Base-by-base conservation (phyloP, 2,888 invertebrate genomes). In the Neoscelio sp. region DNA sequence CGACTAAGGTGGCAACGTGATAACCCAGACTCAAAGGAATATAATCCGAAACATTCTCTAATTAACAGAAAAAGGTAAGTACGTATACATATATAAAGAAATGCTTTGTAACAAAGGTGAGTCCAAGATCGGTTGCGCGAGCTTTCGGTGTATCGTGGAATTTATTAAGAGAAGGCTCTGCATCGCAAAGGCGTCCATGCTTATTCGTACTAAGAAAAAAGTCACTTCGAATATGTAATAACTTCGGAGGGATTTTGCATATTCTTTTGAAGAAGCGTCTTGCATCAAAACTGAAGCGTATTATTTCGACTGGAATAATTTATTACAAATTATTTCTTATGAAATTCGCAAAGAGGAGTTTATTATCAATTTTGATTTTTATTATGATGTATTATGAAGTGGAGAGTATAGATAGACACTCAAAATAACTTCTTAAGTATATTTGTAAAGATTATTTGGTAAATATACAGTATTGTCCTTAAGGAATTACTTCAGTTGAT, bases 201-300 rank as follows among this genome's bases (percentile, higher is more conserved):
- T 65, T 58, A 54, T 68, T 54, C 18, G 26, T n/a, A 20, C 15
- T 76, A 70, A 50, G 64, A 65, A 65, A 71, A 58, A 77, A 68
- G 40, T 15, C 46, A 56, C 58, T 58, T 65, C 38, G 77, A 77
- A 77, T 77, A 58, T 77, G 77, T 77, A 77, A 77, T 54, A 65
- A 65, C 54, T 42, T 10, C 18, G 50, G 48, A 2, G 44, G 10
- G 58, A 44, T 71, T 71, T 50, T 35, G 58, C 58, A 38, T 75
- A 62, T 70, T 64, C 48, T 70, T 64, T 70, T 62, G 48, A 60
- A 62, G 18, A 13, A 0, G 8, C 30, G 10, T 18, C 46, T 40
- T 64, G 23, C n/a, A 13, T 40, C 18, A n/a, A 33, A 33, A 33
- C 33, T n/a, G 33, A 33, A 40, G 30, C 2, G 40, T 12, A 18